phyloP scores from a whole-genome alignment of 2,113 vertebrate genomes.

The Scatophagus argus region DNA sequence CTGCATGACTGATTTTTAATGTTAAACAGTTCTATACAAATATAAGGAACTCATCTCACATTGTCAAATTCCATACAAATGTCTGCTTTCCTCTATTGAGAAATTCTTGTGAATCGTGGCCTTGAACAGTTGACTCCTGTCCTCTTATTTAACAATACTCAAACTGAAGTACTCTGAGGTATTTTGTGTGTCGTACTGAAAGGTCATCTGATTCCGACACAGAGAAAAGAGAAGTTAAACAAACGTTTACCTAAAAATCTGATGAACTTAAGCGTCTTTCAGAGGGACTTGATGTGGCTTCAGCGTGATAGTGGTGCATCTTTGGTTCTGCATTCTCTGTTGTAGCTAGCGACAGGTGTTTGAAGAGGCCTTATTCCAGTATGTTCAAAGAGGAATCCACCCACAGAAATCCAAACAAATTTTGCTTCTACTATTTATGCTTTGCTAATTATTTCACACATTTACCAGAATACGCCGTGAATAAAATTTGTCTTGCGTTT shows the following conservation, averaged over 20 bases:
- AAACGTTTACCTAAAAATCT: background rate
- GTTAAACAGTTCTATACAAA: constrained; percentile 70
- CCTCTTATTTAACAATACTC: background rate
- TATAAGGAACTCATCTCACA: constrained; percentile 55
- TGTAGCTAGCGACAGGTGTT: background rate
- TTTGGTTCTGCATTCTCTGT: constrained; percentile 56
- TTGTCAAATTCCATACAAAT: constrained; percentile 41
- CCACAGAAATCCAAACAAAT: background rate
- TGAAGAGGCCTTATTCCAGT: constrained; percentile 29
- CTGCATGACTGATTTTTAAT: constrained; percentile 65
- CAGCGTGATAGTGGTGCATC: constrained; percentile 32
- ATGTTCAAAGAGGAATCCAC: background rate
- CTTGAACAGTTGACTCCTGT: background rate
- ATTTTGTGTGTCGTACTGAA: constrained; percentile 47
- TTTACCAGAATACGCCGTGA: background rate
- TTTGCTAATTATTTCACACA: background rate
- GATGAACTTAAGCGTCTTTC: constrained; percentile 2
- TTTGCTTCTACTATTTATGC: too few relatives aligned
- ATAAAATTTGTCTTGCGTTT: too few relatives aligned
- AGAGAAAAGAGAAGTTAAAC: background rate
- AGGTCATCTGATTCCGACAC: background rate
- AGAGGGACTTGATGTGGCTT: constrained; percentile 43
- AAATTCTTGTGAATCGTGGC: background rate
- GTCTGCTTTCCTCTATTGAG: background rate
- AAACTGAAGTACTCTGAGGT: constrained; percentile 55